Conservation (phyloP, 1,140 invertebrate genomes). For the Anadara kagoshimensis region DNA sequence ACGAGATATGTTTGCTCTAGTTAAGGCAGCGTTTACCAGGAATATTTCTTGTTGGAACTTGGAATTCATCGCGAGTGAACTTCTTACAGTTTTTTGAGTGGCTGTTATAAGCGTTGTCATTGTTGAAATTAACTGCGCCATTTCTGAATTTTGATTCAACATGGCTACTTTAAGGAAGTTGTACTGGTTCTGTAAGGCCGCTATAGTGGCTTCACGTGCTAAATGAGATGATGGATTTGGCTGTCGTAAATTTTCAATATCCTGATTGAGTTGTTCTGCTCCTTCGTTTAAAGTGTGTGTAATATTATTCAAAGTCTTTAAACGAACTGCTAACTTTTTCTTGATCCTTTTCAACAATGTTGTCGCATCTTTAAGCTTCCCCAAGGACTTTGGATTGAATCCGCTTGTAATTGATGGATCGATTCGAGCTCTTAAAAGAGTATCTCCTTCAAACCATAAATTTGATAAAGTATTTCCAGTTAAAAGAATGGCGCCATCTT, state of each 20-base stretch:
- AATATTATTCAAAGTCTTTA: constrained; percentile 38
- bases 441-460: constrained; percentile 19
- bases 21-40: constrained; percentile 33
- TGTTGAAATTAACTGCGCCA: constrained; percentile 37
- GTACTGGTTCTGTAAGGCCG: constrained; percentile 57
- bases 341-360: constrained; percentile 37
- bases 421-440: not conserved
- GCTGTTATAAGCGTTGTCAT: constrained; percentile 41
- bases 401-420: not conserved
- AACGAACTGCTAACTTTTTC: constrained; percentile 17
- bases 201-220: constrained; percentile 45
- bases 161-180: constrained; percentile 55
- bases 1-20: constrained; percentile 40
- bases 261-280: constrained; percentile 31
- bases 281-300: constrained; percentile 30
- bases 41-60: constrained; percentile 37
- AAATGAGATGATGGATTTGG: constrained; percentile 13
- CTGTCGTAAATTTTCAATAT: constrained; percentile 36
- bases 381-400: constrained; percentile 9
- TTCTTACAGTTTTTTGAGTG: constrained; percentile 38
- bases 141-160: constrained; percentile 48
- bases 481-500: constrained; percentile 32
- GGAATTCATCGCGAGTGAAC: constrained; percentile 35
- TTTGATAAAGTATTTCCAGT: constrained; percentile 4
- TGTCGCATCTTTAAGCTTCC: constrained; percentile 36